Base-by-base conservation (phyloP, 2,888 invertebrate genomes). In the Cotesia congregata region DNA sequence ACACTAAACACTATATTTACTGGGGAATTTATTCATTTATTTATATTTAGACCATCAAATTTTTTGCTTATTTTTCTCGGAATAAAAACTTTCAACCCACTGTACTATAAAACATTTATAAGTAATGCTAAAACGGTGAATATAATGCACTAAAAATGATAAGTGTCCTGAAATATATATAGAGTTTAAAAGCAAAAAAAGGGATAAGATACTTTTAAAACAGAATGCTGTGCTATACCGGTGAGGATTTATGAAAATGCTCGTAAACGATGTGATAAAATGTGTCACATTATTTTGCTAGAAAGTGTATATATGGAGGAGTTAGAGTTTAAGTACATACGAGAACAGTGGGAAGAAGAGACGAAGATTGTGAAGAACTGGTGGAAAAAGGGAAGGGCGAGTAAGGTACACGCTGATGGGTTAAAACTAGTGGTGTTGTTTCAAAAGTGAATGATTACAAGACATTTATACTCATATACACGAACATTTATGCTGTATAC, bases 231-330 rank as follows among this genome's bases (percentile, higher is more conserved):
- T 30, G 3, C 30, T 30, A 30, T 30, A 30, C 30, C 30, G 30
- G 30, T 30, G 41, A 64, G 38, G 40, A 74, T 74, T 74, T 74
- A 74, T 59, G 67, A 74, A 67, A 68, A 74, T 74, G 68, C 67
- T 41, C 12, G 17, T 64, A 73, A 73, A 67, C 60, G 67, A 67
- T 15, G 39, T 15, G 40, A 68, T 74, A 68, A 74, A 74, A 74
- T 60, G 30, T 61, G 30, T 41, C 67, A 30, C 73, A 73, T 73
- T 73, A 67, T 67, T 67, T 65, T 39, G n/a, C n/a, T 39, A 38
- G 59, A 65, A 65, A 65, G 12, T 38, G 50, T 50, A 50, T 50
- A 50, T 50, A 50, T 50, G 50, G 50, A 50, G 50, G 50, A 50
- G 50, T 50, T 50, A 50, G 12, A 12, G 50, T 50, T 50, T 4